Percentiles rank a stretch among this genome's conserved stretches.
These are phyloP conservation scores for Megaptera novaeangliae DNA, from an alignment of 2,113 vertebrate species.

Conservation along the genomic window DNA sequence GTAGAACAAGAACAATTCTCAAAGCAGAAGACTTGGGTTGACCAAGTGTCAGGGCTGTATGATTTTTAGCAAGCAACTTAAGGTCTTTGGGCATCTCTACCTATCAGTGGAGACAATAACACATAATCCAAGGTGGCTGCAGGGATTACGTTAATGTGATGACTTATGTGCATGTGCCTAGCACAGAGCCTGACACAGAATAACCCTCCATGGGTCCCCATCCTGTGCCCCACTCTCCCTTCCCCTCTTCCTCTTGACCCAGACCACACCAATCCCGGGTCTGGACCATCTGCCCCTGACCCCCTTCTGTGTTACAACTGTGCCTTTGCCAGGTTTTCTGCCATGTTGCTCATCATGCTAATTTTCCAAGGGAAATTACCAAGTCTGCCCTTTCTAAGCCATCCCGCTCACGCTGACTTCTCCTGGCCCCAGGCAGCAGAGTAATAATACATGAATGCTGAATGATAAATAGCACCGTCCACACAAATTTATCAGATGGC, in stretches of 20 bases:
- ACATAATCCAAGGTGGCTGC: background rate
- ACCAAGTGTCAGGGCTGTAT: background rate
- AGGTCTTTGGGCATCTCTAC: background rate
- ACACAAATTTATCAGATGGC: constrained; percentile 56
- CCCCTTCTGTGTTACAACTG: background rate
- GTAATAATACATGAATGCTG: constrained; percentile 71
- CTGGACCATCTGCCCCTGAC: background rate
- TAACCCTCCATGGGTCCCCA: rapidly evolving
- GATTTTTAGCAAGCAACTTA: background rate
- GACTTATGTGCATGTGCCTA: background rate
- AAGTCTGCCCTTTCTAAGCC: constrained; percentile 62
- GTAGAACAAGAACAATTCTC: background rate
- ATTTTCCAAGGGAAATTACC: constrained; percentile 63
- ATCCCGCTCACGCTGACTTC: constrained; percentile 44
- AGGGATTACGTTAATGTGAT: background rate
- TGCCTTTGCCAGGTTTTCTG: constrained; percentile 14
- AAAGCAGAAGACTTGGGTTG: background rate
- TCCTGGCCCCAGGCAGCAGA: constrained; percentile 66
- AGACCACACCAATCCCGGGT: background rate
- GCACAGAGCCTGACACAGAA: background rate
- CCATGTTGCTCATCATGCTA: constrained; percentile 38
- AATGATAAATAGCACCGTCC: constrained; percentile 65
- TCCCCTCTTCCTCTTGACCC: background rate
- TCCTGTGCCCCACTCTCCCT: background rate
- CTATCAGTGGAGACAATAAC: background rate